These are phyloP conservation scores for Trissolcus japonicus DNA, from an alignment of 2,888 invertebrate genomes.

Conservation along the genomic window DNA sequence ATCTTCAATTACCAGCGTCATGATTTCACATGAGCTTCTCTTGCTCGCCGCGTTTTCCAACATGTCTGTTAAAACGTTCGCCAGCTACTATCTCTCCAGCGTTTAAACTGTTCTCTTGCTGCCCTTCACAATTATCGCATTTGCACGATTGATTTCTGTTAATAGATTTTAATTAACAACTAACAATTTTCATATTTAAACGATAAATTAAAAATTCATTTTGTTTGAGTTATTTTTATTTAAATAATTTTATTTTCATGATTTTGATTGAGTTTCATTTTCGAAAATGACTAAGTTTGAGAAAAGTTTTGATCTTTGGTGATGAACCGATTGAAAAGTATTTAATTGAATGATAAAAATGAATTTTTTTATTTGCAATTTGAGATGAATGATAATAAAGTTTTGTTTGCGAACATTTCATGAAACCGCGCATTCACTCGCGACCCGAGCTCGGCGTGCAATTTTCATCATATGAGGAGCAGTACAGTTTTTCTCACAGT, in stretches of 20 bases:
- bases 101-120: slow-evolving; percentile 12
- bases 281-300: too few species aligned
- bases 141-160: slow-evolving; percentile 3
- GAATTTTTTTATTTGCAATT: too few species aligned
- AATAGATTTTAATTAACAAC: background rate
- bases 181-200: too few species aligned
- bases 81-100: slow-evolving; percentile 10
- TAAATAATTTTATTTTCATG: slow-evolving; percentile 16
- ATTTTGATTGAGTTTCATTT: too few species aligned
- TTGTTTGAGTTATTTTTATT: background rate
- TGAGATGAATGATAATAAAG: too few species aligned
- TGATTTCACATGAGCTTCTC: slow-evolving; percentile 17
- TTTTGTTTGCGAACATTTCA: too few species aligned
- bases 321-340: slow-evolving; percentile 26
- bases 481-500: slow-evolving; percentile 5
- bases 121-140: slow-evolving; percentile 5
- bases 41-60: background rate
- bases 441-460: too few species aligned
- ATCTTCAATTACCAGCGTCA: slow-evolving; percentile 40
- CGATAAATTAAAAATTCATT: too few species aligned
- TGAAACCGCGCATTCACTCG: too few species aligned
- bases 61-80: slow-evolving; percentile 11
- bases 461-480: too few species aligned
- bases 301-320: background rate
- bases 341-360: slow-evolving; percentile 6